Evolutionary conservation across 2,113 vertebrate species (phyloP), one percentile per base, ranked within the genome.

Genomic region (Arothron firmamentum): DNA sequence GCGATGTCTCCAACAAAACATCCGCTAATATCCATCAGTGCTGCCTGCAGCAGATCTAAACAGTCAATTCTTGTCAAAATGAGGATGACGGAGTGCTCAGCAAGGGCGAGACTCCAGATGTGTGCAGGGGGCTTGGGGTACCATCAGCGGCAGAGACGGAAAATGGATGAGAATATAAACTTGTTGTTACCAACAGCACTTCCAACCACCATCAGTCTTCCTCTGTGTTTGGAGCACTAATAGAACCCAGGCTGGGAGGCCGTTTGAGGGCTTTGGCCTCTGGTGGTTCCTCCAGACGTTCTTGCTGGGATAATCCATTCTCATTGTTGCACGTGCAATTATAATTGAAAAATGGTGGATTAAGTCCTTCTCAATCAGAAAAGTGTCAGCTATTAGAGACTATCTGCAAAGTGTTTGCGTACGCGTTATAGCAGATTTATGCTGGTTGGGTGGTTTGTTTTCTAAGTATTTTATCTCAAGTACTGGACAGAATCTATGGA

Each of bases 81-180:
- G 67, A 61, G 67, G 56, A 65, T 57, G 82, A 87, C 81, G 78
- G 81, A 83, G 72, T 71, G 68, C 79, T 76, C 71, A 72, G 83
- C 59, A 65, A 75, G 60, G 63, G 78, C 38, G n/a, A 74, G 77
- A 48, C 65, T 72, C 61, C 78, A 84, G 84, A 88, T 89, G 80
- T 82, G 62, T 56, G 58, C 50, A 56, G 46, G 65, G 52, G 60
- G 45, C 63, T 84, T 61, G 5, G 74, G 78, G 77, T 71, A 67
- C 83, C 65, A 72, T 83, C 83, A 77, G 86, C 84, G 80, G 67
- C 77, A 76, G 78, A 68, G 55, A 70, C 59, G 56, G 43, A 56
- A 56, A 85, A 79, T 73, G 62, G 88, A 88, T 83, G 82, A 72
- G 67, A 71, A 78, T 79, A 61, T 80, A 87, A 88, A 87, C 82